Conservation (phyloP, 1,140 invertebrate genomes). For the Subanguina moxae region DNA sequence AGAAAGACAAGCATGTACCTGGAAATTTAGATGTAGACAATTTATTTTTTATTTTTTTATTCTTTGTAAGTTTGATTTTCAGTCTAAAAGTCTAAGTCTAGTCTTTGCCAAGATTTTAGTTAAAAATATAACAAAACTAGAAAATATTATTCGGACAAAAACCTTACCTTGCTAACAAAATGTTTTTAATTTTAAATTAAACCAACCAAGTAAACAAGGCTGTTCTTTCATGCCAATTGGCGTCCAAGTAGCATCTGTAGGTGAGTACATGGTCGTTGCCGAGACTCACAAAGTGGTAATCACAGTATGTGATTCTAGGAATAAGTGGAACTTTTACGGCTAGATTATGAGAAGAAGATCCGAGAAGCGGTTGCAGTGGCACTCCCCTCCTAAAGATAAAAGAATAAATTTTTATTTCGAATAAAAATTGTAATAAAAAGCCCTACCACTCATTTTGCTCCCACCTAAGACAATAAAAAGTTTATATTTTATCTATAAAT, state of each 20-base stretch:
- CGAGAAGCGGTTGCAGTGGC: slow-evolving; percentile 23
- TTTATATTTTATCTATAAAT: slow-evolving; percentile 2
- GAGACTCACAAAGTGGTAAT: slow-evolving; percentile 29
- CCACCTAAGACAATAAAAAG: slow-evolving; percentile 11
- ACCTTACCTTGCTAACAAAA: no score
- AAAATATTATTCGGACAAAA: no score
- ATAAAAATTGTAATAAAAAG: not conserved
- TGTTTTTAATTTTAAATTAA: not conserved
- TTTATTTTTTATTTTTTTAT: no score
- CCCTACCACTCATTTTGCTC: not conserved
- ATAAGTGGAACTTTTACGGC: slow-evolving; percentile 22
- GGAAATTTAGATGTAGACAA: slow-evolving; percentile 1
- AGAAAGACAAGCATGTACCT: slow-evolving; percentile 30
- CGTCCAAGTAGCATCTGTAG: slow-evolving; percentile 32
- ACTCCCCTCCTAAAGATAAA: slow-evolving; percentile 18
- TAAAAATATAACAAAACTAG: no score
- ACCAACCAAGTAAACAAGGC: slow-evolving; percentile 31
- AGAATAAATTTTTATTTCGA: not conserved
- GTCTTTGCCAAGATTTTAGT: no score
- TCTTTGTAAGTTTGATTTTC: no score
- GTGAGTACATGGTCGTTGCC: slow-evolving; percentile 22
- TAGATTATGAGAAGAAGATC: not conserved
- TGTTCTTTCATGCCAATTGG: slow-evolving; percentile 32
- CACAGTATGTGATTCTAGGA: slow-evolving; percentile 27
- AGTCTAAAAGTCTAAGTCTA: not conserved